Percentiles rank a stretch among this genome's conserved stretches.
These are phyloP conservation scores for Henricia sp. DNA, from an alignment of 53 echinoderm and acorn worm genomes.

Conservation along the genomic window DNA sequence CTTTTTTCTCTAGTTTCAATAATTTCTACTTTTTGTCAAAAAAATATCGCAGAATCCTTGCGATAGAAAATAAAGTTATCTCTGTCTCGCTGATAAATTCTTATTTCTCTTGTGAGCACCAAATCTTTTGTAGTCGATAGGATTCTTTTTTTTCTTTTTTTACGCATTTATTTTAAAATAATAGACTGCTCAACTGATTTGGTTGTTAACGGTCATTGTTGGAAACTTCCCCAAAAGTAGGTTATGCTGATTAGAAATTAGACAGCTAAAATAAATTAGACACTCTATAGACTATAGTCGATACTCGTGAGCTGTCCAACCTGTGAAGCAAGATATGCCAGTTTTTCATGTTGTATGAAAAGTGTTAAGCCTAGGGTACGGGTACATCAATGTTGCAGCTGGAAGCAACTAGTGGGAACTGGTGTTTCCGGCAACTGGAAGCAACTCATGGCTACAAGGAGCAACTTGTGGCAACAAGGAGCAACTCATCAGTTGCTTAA, in stretches of 20 bases:
- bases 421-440: too few relatives aligned
- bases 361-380: too few relatives aligned
- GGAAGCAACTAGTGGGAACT: too few relatives aligned
- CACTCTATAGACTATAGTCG: too few relatives aligned
- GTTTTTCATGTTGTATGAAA: too few relatives aligned
- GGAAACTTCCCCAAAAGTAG: neutral
- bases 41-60: neutral
- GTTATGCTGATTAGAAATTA: neutral
- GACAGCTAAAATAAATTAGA: too few relatives aligned
- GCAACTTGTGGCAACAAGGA: too few relatives aligned
- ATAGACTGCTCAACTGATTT: slow-evolving; percentile 7
- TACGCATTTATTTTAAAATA: slow-evolving; percentile 5
- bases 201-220: neutral
- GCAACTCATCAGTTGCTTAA: too few relatives aligned
- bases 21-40: slow-evolving; percentile 7
- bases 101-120: neutral
- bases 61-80: neutral
- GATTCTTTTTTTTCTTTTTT: neutral
- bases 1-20: neutral
- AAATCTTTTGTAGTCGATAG: neutral
- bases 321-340: too few relatives aligned
- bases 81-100: neutral
- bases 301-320: too few relatives aligned
- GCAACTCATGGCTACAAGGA: too few relatives aligned
- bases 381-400: too few relatives aligned